Percentiles rank a stretch among this genome's conserved stretches.
Conservation (phyloP, 2,113 vertebrate species). For the Pachycephala philippinensis region DNA sequence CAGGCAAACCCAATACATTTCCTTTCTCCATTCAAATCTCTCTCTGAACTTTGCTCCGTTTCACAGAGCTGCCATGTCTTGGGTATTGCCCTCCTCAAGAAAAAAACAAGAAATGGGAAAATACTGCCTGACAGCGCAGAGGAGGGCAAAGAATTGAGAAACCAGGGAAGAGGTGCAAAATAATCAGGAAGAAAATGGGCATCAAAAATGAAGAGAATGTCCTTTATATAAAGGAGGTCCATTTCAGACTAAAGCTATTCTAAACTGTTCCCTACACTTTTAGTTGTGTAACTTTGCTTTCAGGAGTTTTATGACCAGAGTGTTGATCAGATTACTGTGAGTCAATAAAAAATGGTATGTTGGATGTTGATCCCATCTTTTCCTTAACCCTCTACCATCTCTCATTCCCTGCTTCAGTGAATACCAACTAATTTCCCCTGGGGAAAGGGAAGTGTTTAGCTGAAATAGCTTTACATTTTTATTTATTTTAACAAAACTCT, state of each 20-base stretch:
- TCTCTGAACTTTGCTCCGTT: background rate
- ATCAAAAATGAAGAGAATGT: background rate
- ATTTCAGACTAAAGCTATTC: background rate
- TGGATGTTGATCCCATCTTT: background rate
- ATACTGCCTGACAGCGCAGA: background rate
- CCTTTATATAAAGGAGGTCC: background rate
- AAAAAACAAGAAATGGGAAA: background rate
- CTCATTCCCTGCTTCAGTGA: background rate
- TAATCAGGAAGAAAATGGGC: background rate
- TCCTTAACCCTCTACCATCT: background rate
- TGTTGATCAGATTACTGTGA: background rate
- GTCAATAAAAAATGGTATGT: background rate
- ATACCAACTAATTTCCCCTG: background rate
- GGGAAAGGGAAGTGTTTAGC: conserved; percentile 1
- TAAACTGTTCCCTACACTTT: background rate
- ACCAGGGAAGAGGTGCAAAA: background rate
- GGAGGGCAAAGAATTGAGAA: background rate
- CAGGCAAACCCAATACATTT: background rate
- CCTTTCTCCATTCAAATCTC: background rate
- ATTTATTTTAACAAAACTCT: conserved; percentile 28
- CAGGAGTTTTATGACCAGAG: background rate
- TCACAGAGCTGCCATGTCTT: background rate
- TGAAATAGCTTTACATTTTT: conserved; percentile 46
- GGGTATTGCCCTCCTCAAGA: background rate
- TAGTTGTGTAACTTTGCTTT: background rate